Percentiles rank a stretch among this genome's conserved stretches.
phyloP scores from a whole-genome alignment of 2,797 vertebrate genomes.

The Gymnocypris eckloni region DNA sequence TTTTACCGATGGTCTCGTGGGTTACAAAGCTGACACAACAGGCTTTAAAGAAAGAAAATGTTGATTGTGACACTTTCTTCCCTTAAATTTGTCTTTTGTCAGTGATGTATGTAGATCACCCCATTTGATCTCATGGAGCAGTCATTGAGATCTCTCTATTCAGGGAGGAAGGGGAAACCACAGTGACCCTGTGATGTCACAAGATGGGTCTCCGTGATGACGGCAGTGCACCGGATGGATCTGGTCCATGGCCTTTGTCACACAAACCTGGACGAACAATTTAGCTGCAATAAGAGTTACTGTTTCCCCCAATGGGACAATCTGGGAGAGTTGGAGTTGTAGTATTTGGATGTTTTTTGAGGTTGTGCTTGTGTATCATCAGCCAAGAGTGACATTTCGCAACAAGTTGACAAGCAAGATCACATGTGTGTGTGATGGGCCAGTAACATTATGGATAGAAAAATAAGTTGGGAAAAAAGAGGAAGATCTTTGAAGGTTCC shows the following conservation, averaged over 20 bases:
- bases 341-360: not conserved
- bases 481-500: not conserved
- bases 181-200: constrained; percentile 54
- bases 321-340: not conserved
- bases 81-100: constrained; percentile 43
- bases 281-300: not conserved
- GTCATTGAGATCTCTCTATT: constrained; percentile 56
- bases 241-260: constrained; percentile 52
- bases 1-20: constrained; percentile 61
- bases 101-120: constrained; percentile 27
- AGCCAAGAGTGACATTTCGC: constrained; percentile 33
- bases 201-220: constrained; percentile 42
- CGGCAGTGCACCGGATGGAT: constrained; percentile 60
- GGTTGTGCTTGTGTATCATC: not conserved
- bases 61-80: constrained; percentile 52
- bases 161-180: constrained; percentile 40
- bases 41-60: constrained; percentile 37
- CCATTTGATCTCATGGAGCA: constrained; percentile 32
- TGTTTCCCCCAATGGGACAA: not conserved
- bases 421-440: not conserved
- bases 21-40: constrained; percentile 41
- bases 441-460: not conserved
- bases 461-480: not conserved
- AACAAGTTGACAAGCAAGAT: constrained; percentile 22
- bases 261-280: constrained; percentile 42